Conservation (phyloP, 2,113 vertebrate genomes). For the Malurus cyaneus region DNA sequence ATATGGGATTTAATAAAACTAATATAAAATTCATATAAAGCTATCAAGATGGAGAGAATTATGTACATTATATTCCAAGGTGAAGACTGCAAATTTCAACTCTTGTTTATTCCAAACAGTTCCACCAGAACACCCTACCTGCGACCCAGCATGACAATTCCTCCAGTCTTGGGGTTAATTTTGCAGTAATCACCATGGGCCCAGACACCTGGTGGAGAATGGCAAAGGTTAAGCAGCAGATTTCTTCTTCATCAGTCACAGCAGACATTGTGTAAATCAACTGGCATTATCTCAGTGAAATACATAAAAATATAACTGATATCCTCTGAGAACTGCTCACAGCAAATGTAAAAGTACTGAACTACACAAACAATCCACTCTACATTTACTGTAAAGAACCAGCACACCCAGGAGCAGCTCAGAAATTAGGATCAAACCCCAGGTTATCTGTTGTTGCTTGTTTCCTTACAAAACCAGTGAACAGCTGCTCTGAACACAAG, state of each 20-base stretch:
- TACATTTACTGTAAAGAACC: background rate
- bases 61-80: accelerated
- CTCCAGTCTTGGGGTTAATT: constrained; percentile 92
- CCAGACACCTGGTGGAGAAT: constrained; percentile 83
- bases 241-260: background rate
- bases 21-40: accelerated
- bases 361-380: background rate
- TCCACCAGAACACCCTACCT: constrained; percentile 72
- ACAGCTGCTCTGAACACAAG: background rate
- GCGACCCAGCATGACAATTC: constrained; percentile 92
- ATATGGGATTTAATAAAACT: background rate
- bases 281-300: background rate
- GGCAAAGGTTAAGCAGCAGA: background rate
- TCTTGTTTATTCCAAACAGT: background rate
- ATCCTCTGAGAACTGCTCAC: background rate
- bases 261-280: background rate
- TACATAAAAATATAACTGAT: background rate
- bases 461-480: background rate
- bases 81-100: background rate
- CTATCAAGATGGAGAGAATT: background rate
- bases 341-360: background rate
- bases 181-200: constrained; percentile 95
- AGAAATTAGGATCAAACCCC: background rate
- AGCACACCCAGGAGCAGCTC: background rate
- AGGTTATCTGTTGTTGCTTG: background rate